A percentile compares a stretch with the other conserved stretches of the same genome.
These are phyloP conservation scores for Caenorhabditis sulstoni DNA, from an alignment of 2,888 invertebrate species.

Conservation along the genomic window DNA sequence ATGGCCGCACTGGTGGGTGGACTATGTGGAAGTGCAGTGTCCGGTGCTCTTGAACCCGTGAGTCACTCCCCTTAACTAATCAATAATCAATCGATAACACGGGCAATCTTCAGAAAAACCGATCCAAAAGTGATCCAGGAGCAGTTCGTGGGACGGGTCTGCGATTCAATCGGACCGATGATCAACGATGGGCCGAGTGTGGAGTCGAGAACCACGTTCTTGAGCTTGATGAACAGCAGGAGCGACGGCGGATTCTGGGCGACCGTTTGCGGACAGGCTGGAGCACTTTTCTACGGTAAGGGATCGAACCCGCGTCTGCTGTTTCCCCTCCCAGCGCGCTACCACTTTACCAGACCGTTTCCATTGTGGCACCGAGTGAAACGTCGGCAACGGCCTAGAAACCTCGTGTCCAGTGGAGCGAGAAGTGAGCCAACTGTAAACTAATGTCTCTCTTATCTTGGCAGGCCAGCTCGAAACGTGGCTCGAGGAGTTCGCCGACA, in stretches of 20 bases:
- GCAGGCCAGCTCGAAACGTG: slow-evolving; percentile 7
- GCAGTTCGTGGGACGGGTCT: slow-evolving; percentile 11
- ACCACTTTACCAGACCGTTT: too few relatives aligned
- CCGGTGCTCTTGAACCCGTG: slow-evolving; percentile 8
- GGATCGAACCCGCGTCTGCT: too few relatives aligned
- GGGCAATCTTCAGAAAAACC: slow-evolving; percentile 11
- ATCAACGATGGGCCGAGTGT: slow-evolving; percentile 13
- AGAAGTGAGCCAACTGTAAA: too few relatives aligned
- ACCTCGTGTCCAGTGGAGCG: too few relatives aligned
- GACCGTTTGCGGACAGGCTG: slow-evolving; percentile 9
- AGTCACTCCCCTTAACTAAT: neutral
- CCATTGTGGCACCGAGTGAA: too few relatives aligned
- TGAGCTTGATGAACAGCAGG: slow-evolving; percentile 9
- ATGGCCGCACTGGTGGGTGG: slow-evolving; percentile 19
- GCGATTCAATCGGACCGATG: slow-evolving; percentile 25
- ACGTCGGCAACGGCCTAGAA: too few relatives aligned
- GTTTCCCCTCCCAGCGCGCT: too few relatives aligned
- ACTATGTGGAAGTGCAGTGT: slow-evolving; percentile 10
- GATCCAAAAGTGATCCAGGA: neutral
- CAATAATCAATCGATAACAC: too few relatives aligned
- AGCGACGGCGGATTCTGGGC: slow-evolving; percentile 21
- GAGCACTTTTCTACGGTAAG: neutral
- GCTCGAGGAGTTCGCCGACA: neutral
- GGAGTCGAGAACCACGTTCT: slow-evolving; percentile 12
- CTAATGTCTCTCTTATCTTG: too few relatives aligned